Percentiles rank a stretch among this genome's conserved stretches.
phyloP scores from a whole-genome alignment of 2,888 invertebrate species.

The Anagyrus pseudococci region DNA sequence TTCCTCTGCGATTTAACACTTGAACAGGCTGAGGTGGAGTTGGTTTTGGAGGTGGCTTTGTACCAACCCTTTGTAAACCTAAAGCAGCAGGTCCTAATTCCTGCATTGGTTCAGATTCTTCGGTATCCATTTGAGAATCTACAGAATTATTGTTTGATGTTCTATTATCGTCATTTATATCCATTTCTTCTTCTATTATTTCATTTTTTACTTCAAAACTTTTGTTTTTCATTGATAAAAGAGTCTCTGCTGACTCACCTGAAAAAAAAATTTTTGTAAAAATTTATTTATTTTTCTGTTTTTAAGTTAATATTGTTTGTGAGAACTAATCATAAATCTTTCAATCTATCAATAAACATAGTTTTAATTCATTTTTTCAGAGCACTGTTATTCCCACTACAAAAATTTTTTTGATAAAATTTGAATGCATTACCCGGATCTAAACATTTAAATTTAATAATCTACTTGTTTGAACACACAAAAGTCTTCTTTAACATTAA shows the following conservation, averaged over 20 bases:
- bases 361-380: too few relatives aligned
- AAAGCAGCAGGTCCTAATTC: conserved; percentile 81
- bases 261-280: conserved; percentile 28
- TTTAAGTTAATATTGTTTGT: too few relatives aligned
- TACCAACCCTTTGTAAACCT: conserved; percentile 82
- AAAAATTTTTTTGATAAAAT: too few relatives aligned
- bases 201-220: conserved; percentile 55
- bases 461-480: too few relatives aligned
- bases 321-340: too few relatives aligned
- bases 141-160: conserved; percentile 51
- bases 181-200: conserved; percentile 64
- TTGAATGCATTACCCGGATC: too few relatives aligned
- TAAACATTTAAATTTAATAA: too few relatives aligned
- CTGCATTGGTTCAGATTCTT: conserved; percentile 71
- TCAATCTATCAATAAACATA: too few relatives aligned
- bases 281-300: too few relatives aligned
- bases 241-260: conserved; percentile 67
- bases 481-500: too few relatives aligned
- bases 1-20: conserved; percentile 83
- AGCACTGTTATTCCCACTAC: too few relatives aligned
- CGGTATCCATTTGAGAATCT: conserved; percentile 65
- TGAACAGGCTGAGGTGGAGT: conserved; percentile 78
- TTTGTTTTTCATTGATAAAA: conserved; percentile 67
- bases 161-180: conserved; percentile 64
- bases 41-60: conserved; percentile 74